These are phyloP conservation scores for Hystrix brachyura DNA, from an alignment of 2,113 vertebrate genomes.

Conservation along the genomic window DNA sequence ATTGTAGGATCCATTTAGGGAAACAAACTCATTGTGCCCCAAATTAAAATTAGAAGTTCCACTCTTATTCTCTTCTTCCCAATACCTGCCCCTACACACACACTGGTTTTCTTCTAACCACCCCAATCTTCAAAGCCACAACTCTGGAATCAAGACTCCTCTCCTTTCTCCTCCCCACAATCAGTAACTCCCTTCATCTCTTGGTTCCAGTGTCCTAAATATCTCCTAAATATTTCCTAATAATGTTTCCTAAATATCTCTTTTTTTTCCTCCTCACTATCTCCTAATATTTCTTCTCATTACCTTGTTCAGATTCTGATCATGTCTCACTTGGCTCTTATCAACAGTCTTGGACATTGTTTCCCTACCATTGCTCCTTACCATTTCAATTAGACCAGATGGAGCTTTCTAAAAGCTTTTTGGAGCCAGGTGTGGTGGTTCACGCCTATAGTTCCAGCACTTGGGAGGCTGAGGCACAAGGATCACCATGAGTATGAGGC, in stretches of 20 bases:
- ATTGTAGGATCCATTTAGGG: neutral
- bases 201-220: neutral
- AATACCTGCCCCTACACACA: neutral
- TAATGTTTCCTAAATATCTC: too few relatives aligned
- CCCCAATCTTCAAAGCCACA: neutral
- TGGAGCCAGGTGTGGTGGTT: neutral
- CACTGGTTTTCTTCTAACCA: neutral
- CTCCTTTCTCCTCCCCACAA: neutral
- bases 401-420: neutral
- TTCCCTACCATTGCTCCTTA: neutral
- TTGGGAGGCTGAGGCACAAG: neutral
- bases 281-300: slow-evolving; percentile 5
- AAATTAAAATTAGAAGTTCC: slow-evolving; percentile 2
- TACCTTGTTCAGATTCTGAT: neutral
- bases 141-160: neutral
- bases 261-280: neutral
- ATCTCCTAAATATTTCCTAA: neutral
- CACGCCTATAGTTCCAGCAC: neutral
- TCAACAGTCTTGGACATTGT: neutral
- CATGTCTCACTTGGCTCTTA: neutral
- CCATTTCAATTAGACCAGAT: neutral
- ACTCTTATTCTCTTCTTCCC: neutral
- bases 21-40: neutral
- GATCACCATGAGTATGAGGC: neutral
- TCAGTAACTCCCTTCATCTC: neutral